Evolutionary conservation across 2,888 invertebrate species (phyloP).

Genomic region (Balanococcus diminutus): DNA sequence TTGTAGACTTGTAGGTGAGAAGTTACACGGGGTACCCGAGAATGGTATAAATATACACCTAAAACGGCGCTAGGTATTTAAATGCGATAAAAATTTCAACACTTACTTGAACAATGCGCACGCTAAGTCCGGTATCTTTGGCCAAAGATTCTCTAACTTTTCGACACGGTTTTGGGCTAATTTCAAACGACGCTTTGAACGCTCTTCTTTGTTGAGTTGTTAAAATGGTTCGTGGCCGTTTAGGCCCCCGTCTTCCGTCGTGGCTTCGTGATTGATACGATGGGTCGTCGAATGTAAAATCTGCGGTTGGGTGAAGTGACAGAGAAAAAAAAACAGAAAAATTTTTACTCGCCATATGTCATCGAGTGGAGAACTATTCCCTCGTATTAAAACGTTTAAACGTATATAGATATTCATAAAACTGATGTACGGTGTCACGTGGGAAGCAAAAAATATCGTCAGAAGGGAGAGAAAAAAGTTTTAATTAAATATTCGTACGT

Average conservation of each 20-base stretch:
- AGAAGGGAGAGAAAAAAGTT: constrained; percentile 6
- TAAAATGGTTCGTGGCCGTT: constrained; percentile 80
- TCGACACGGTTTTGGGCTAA: constrained; percentile 82
- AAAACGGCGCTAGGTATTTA: neutral
- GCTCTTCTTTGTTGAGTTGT: constrained; percentile 82
- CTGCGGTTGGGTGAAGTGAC: constrained; percentile 59
- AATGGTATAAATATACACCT: neutral
- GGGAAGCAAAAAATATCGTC: neutral
- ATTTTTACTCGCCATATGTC: constrained; percentile 13
- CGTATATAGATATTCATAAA: constrained; percentile 5
- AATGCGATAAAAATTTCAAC: constrained; percentile 8
- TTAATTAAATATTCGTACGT: constrained; percentile 28
- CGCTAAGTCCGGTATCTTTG: constrained; percentile 82
- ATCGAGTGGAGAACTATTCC: neutral
- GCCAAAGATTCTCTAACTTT: constrained; percentile 82
- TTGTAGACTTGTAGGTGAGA: neutral
- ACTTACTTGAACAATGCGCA: constrained; percentile 80
- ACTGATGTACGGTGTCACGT: neutral
- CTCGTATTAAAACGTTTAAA: neutral
- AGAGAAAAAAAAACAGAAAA: neutral
- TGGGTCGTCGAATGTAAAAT: constrained; percentile 60
- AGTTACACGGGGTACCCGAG: neutral
- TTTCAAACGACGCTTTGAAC: constrained; percentile 84
- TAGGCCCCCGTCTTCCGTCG: constrained; percentile 76
- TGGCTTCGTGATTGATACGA: constrained; percentile 60